phyloP scores from a whole-genome alignment of 2,113 vertebrate species.

The Crypturellus undulatus region DNA sequence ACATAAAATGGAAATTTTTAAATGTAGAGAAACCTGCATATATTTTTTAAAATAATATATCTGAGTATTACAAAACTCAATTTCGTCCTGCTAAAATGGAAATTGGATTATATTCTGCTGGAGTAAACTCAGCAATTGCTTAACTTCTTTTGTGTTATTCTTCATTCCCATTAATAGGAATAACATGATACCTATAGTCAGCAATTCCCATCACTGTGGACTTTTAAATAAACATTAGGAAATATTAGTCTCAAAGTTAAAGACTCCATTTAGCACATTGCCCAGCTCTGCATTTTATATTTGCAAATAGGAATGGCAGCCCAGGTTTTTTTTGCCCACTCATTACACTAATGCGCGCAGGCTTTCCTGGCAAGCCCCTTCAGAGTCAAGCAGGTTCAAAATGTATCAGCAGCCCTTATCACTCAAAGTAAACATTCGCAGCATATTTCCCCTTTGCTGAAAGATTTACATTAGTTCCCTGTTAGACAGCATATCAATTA shows the following conservation, averaged over 20 bases:
- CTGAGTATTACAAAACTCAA: not conserved
- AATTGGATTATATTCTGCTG: constrained; percentile 60
- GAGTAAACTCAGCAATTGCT: constrained; percentile 48
- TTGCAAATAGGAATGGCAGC: not conserved
- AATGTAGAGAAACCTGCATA: not conserved
- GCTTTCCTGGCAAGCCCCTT: not conserved
- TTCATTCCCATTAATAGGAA: constrained; percentile 48
- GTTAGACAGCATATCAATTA: not conserved
- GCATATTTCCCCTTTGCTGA: constrained; percentile 23
- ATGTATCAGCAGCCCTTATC: constrained; percentile 31
- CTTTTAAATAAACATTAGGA: constrained; percentile 58
- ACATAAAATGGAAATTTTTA: not conserved
- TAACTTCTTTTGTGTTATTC: constrained; percentile 49
- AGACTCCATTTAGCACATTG: constrained; percentile 4
- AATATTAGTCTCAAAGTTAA: not conserved
- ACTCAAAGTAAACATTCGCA: not conserved
- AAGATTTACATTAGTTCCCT: constrained; percentile 13
- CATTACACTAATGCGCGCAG: not conserved
- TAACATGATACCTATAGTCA: constrained; percentile 17
- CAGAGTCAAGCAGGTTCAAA: not conserved
- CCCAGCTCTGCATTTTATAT: not conserved
- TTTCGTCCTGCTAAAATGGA: constrained; percentile 56
- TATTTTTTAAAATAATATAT: not conserved
- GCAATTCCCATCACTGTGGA: not conserved
- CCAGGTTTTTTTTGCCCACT: not conserved